A percentile compares a stretch with the other conserved stretches of the same genome.
These are phyloP conservation scores for Atta cephalotes DNA, from an alignment of 1,140 invertebrate genomes.

Conservation along the genomic window DNA sequence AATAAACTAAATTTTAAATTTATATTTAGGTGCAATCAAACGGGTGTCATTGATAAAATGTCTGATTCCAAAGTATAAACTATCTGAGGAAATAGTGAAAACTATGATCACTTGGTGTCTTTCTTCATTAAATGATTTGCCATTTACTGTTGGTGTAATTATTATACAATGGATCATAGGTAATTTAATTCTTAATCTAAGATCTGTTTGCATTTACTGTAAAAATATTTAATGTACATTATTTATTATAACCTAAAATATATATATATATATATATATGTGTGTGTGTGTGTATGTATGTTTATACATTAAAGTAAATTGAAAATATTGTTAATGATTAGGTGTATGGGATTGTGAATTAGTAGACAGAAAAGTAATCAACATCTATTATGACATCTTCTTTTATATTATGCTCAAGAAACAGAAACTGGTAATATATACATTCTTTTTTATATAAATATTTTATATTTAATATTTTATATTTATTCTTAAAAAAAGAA, in stretches of 20 bases:
- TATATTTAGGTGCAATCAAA: constrained; percentile 69
- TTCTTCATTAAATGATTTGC: constrained; percentile 66
- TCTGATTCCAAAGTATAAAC: constrained; percentile 77
- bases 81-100: constrained; percentile 71
- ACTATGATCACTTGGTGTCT: constrained; percentile 77
- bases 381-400: constrained; percentile 81
- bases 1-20: background rate
- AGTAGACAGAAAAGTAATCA: constrained; percentile 77
- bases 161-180: constrained; percentile 82
- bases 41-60: constrained; percentile 77
- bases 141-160: constrained; percentile 68
- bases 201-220: background rate
- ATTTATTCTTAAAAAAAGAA: background rate
- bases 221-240: constrained; percentile 2
- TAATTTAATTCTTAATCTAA: constrained; percentile 58
- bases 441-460: constrained; percentile 52
- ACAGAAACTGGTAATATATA: constrained; percentile 75
- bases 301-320: no score
- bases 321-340: no score
- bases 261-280: background rate
- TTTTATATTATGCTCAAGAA: constrained; percentile 78
- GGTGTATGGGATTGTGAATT: no score
- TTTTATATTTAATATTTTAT: constrained; percentile 16
- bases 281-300: no score
- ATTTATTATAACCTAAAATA: background rate